phyloP scores from a whole-genome alignment of 2,888 invertebrate genomes.

The Dolichopus griseipennis region DNA sequence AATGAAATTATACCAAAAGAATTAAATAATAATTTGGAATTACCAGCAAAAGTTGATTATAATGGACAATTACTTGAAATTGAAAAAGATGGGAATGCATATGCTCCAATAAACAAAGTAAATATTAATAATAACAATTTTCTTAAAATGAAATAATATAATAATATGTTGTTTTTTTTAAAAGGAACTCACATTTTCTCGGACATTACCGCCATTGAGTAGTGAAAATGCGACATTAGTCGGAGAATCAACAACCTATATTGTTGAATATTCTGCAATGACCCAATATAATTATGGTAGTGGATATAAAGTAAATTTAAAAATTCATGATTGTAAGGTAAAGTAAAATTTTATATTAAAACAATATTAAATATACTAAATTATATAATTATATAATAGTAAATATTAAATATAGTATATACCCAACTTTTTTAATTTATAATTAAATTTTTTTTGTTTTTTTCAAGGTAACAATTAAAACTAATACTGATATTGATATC shows the following conservation, averaged over 20 bases:
- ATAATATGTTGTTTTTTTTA: background rate
- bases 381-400: too few relatives aligned
- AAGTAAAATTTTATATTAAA: too few relatives aligned
- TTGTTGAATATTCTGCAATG: background rate
- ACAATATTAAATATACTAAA: too few relatives aligned
- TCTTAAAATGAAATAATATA: too few relatives aligned
- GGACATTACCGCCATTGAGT: background rate
- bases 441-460: background rate
- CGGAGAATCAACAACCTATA: background rate
- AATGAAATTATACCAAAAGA: background rate
- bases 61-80: background rate
- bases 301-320: background rate
- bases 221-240: background rate
- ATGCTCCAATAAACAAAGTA: background rate
- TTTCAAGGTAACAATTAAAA: background rate
- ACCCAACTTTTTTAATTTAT: background rate
- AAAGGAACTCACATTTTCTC: background rate
- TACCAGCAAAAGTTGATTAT: background rate
- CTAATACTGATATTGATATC: background rate
- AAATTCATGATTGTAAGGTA: too few relatives aligned
- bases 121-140: too few relatives aligned
- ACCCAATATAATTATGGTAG: background rate
- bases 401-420: too few relatives aligned
- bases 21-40: background rate
- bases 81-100: background rate